phyloP scores from a whole-genome alignment of 1,140 invertebrate species.

The Drosophila parabipectinata region DNA sequence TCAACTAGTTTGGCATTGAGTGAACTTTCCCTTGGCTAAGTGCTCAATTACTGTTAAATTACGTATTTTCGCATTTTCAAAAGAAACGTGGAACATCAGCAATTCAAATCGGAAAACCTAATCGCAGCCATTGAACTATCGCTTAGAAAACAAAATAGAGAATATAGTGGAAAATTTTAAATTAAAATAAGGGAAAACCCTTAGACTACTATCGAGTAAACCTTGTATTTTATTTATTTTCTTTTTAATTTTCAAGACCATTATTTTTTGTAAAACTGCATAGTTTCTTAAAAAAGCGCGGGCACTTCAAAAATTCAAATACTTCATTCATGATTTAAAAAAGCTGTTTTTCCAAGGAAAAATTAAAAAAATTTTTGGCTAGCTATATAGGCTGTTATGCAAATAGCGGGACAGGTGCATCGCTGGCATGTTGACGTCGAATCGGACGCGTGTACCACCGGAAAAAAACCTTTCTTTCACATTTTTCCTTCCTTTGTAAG shows the following conservation, averaged over 20 bases:
- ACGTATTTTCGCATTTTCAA: slow-evolving; percentile 36
- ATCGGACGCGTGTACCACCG: slow-evolving; percentile 52
- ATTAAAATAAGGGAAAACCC: neutral
- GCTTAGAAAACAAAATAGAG: neutral
- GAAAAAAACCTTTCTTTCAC: slow-evolving; percentile 13
- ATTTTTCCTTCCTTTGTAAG: slow-evolving; percentile 1
- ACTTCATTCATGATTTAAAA: slow-evolving; percentile 57
- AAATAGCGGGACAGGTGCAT: slow-evolving; percentile 58
- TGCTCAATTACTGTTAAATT: slow-evolving; percentile 63
- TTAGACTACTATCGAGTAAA: too few species aligned
- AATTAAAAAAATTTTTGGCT: neutral
- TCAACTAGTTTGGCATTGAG: slow-evolving; percentile 16
- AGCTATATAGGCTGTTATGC: slow-evolving; percentile 7
- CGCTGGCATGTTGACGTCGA: slow-evolving; percentile 35
- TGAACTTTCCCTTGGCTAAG: slow-evolving; percentile 53
- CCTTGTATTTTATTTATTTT: neutral
- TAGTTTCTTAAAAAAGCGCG: slow-evolving; percentile 35
- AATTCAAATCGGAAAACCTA: slow-evolving; percentile 58
- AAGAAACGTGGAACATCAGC: slow-evolving; percentile 61
- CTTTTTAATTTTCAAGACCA: too few species aligned
- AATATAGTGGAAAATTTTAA: neutral
- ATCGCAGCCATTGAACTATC: slow-evolving; percentile 38
- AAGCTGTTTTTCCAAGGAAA: neutral
- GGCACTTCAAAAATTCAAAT: slow-evolving; percentile 18
- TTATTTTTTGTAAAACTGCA: neutral